Evolutionary conservation across 1,140 invertebrate species (phyloP).

Genomic region (Globodera rostochiensis): DNA sequence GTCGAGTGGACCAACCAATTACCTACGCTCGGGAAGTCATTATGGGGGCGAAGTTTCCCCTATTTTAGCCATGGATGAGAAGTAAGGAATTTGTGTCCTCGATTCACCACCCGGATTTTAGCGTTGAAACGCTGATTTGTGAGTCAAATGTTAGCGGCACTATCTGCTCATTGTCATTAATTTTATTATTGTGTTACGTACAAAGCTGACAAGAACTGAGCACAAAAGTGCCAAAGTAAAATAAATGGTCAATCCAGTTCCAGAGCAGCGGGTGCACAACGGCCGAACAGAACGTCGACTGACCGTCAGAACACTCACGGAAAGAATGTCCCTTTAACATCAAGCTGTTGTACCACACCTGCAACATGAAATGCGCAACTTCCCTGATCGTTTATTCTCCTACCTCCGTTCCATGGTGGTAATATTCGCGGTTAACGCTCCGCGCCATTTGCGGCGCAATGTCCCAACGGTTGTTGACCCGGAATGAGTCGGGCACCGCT

Average conservation of each 20-base stretch:
- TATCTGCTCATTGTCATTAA: no score
- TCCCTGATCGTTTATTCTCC: background rate
- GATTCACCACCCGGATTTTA: no score
- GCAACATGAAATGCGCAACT: background rate
- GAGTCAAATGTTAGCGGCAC: no score
- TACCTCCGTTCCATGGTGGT: background rate
- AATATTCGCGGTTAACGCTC: background rate
- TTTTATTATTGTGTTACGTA: background rate
- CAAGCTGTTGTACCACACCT: constrained; percentile 1
- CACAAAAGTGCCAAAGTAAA: constrained; percentile 1
- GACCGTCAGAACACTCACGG: background rate
- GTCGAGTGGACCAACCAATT: no score
- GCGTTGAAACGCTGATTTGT: no score
- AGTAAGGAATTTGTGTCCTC: no score
- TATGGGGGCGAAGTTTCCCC: no score
- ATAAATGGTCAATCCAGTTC: background rate
- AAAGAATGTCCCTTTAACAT: background rate
- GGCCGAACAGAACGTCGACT: background rate
- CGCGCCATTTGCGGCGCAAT: background rate
- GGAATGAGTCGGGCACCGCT: background rate
- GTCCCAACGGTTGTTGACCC: background rate
- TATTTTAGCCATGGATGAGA: no score
- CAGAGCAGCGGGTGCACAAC: background rate
- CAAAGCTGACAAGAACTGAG: background rate
- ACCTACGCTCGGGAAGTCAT: no score